Evolutionary conservation across 2,888 invertebrate genomes (phyloP), one percentile per base, ranked within the genome.

Genomic region (Ectemnius cavifrons): DNA sequence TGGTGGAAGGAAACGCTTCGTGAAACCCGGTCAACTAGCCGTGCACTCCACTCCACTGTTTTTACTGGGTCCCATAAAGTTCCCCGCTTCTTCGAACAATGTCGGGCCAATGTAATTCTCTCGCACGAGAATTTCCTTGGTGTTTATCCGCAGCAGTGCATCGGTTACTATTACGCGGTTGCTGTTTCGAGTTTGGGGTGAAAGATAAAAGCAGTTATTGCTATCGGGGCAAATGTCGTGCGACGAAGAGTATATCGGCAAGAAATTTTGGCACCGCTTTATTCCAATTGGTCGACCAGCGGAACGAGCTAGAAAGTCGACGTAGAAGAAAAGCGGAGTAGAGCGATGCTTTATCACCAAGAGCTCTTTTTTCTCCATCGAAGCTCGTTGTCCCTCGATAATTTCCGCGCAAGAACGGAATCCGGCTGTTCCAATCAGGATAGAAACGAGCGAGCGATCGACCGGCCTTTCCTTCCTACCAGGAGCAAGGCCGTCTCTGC

Each of bases 391-490:
- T 77, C 73, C 76, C 73, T 80, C 76, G 76, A 83, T 82, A 78
- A 83, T 83, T 84, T 84, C 82, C 84, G 77, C 71, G 72, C 62
- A 76, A 76, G 71, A 78, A 72, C 71, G 71, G 78, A 76, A 84
- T 68, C 69, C 71, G 69, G 73, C 76, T 68, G 75, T 86, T 79
- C 77, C 59, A 64, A 79, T 68, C 79, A 80, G 79, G 77, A 77
- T 67, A 81, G 73, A 75, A 69, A 69, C 62, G 45, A 52, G 64
- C 63, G 37, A 37, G 8, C 37, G 37, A 37, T 37, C 37, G 11
- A 37, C 8, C 37, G 11, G 37, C 37, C 37, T 37, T 37, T 37
- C 37, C 37, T 37, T 37, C 37, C 37, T 2, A 37, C 37, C 11
- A 37, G 37, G 37, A 37, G 37, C 5, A 8, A 6, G 37, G 37